Conservation (phyloP, 2,797 vertebrate genomes). For the Cyclura pinguis region DNA sequence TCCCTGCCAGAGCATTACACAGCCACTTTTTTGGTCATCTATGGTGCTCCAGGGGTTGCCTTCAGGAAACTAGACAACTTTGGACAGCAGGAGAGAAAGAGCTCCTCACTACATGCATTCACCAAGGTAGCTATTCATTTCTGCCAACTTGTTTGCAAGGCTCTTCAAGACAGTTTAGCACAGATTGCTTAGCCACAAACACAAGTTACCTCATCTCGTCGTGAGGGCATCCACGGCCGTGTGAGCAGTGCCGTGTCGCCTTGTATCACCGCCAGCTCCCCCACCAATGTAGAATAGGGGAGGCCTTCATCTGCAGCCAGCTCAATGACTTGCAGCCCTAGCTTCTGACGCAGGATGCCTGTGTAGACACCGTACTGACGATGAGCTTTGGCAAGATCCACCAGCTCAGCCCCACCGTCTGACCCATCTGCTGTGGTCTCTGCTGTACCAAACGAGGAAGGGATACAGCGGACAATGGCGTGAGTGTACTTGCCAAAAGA, state of each 20-base stretch:
- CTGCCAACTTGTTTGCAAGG: neutral
- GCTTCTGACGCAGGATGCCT: constrained; percentile 91
- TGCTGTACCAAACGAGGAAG: constrained; percentile 82
- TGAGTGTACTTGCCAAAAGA: constrained; percentile 89
- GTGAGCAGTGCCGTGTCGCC: constrained; percentile 91
- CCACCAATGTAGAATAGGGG: constrained; percentile 88
- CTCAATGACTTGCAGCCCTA: constrained; percentile 92
- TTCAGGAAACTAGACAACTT: neutral
- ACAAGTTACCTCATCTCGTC: constrained; percentile 86
- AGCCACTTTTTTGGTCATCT: neutral
- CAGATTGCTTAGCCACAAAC: accelerated
- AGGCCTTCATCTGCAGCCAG: constrained; percentile 86
- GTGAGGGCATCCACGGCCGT: constrained; percentile 85
- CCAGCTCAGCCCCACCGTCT: constrained; percentile 65
- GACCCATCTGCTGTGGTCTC: constrained; percentile 44
- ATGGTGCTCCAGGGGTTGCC: neutral
- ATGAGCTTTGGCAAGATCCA: constrained; percentile 91
- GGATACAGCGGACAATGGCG: constrained; percentile 88
- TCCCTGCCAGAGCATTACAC: neutral
- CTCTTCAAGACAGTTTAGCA: neutral
- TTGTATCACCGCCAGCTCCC: constrained; percentile 89
- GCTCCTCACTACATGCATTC: neutral
- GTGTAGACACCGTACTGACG: constrained; percentile 91
- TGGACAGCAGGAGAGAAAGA: neutral
- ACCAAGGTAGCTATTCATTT: neutral